A percentile compares a stretch with the other conserved stretches of the same genome.
Conservation (phyloP, 2,797 vertebrate genomes). For the Cyprinodon diabolis region DNA sequence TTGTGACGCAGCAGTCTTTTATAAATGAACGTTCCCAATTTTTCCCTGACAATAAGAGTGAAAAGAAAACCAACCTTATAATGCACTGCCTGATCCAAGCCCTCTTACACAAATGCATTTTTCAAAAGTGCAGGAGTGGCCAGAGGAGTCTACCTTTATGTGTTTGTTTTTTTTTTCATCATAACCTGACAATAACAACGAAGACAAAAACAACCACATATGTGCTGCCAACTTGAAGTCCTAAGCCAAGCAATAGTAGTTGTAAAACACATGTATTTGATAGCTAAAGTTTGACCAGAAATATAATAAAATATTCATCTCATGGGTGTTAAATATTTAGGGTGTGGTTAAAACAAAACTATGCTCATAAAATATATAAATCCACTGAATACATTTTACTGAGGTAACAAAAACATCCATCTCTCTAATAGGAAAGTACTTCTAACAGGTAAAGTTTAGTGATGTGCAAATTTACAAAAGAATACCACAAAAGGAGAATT, state of each 20-base stretch:
- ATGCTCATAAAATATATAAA: neutral
- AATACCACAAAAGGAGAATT: neutral
- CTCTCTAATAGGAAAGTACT: neutral
- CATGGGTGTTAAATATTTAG: neutral
- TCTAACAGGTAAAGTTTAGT: neutral
- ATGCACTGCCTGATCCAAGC: neutral
- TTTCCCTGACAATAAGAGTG: neutral
- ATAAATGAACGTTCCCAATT: neutral
- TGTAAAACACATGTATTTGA: neutral
- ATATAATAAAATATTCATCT: neutral
- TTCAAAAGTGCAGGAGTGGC: slow-evolving; percentile 6
- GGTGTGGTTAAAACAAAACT: neutral
- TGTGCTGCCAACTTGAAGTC: neutral
- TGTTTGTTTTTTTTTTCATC: neutral
- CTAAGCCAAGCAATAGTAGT: neutral
- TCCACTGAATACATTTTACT: neutral
- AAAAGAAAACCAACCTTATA: slow-evolving; percentile 4
- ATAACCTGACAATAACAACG: neutral
- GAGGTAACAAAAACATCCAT: neutral
- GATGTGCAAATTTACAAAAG: neutral
- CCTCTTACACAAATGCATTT: neutral
- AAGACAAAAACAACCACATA: neutral
- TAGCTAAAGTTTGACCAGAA: neutral
- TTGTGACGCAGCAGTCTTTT: neutral
- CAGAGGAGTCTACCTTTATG: neutral